Conservation (phyloP, 1,140 invertebrate species). For the Ditylenchus dipsaci region DNA sequence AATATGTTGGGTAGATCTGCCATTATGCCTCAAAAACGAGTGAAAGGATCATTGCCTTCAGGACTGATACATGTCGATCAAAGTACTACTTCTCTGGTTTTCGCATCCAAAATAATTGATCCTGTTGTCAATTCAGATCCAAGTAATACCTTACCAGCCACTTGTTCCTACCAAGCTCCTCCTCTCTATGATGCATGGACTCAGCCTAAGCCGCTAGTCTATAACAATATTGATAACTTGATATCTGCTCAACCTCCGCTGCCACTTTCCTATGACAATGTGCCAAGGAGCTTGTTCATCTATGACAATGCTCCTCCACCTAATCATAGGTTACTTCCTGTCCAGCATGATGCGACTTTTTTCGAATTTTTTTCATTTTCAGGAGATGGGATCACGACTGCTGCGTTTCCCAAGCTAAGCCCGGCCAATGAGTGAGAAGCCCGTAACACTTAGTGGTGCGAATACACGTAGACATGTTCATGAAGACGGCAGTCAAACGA, state of each 20-base stretch:
- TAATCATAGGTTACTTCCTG: not conserved
- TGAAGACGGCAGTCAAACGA: no score
- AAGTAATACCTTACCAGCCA: not conserved
- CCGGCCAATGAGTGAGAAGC: not conserved
- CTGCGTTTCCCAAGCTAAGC: not conserved
- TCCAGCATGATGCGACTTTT: no score
- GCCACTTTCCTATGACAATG: slow-evolving; percentile 14
- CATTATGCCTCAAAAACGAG: no score
- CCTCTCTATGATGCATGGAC: not conserved
- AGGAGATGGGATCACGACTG: slow-evolving; percentile 21
- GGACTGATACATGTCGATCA: no score
- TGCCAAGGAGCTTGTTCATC: slow-evolving; percentile 20
- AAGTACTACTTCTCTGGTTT: no score
- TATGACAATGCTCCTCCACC: slow-evolving; percentile 22
- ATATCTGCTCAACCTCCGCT: not conserved
- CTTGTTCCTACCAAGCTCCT: not conserved
- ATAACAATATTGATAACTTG: not conserved
- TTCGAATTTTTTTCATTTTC: no score
- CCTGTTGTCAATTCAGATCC: no score
- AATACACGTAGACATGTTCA: no score
- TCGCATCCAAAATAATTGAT: no score
- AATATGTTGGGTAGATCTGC: no score
- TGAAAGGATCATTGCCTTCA: no score
- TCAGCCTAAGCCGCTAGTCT: not conserved
- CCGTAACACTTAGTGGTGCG: no score